Percentiles rank a stretch among this genome's conserved stretches.
Evolutionary conservation across 1,140 invertebrate genomes (phyloP).

Genomic region (Cydia amplana): DNA sequence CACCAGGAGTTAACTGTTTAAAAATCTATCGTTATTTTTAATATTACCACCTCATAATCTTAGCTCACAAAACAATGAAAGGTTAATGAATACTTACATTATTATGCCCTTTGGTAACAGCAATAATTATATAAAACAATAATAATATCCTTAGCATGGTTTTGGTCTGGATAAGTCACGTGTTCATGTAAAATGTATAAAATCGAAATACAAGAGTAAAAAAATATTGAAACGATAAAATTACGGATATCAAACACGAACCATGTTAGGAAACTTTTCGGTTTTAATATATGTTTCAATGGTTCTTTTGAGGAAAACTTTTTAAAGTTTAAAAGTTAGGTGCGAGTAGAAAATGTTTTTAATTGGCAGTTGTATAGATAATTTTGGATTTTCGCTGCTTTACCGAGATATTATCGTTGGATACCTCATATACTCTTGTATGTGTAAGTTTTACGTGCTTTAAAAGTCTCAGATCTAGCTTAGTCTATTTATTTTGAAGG

Average conservation of each 20-base stretch:
- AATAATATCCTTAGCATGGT: slow-evolving; percentile 13
- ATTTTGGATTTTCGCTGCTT: too few relatives aligned
- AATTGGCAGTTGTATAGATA: not conserved
- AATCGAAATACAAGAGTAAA: not conserved
- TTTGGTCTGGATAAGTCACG: not conserved
- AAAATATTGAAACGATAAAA: not conserved
- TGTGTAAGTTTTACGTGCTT: too few relatives aligned
- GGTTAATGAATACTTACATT: slow-evolving; percentile 18
- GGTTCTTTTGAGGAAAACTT: not conserved
- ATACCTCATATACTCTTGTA: too few relatives aligned
- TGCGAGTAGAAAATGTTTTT: not conserved
- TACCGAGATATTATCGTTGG: too few relatives aligned
- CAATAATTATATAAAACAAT: not conserved
- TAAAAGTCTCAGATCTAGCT: too few relatives aligned
- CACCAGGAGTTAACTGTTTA: too few relatives aligned
- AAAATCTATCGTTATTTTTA: too few relatives aligned
- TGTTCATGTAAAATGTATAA: not conserved
- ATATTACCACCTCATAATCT: too few relatives aligned
- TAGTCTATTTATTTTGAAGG: too few relatives aligned
- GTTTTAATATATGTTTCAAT: not conserved
- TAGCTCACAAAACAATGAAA: too few relatives aligned
- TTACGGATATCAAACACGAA: not conserved
- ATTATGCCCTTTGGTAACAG: not conserved
- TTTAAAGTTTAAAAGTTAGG: not conserved
- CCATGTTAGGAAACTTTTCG: not conserved